Evolutionary conservation across 92 coral and sea anemone genomes (phyloP), one percentile per base, ranked within the genome.

Genomic region (Pocillopora meandrina): DNA sequence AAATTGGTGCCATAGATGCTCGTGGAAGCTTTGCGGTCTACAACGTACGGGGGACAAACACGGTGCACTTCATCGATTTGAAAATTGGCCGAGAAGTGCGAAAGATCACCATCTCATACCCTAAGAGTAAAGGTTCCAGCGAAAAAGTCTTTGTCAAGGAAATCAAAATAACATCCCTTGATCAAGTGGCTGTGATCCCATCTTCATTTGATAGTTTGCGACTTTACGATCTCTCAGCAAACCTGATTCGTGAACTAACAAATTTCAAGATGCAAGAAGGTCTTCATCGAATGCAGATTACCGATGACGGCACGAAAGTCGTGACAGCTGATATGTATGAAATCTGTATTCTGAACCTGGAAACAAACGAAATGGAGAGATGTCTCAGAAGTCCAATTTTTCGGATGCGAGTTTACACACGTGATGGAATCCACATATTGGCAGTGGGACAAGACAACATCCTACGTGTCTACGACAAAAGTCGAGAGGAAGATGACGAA

Each of bases 401-500:
- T 86, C 95, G 95, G 59, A 64, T 87, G 76, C 90, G 87, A 34
- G 80, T 91, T 49, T 86, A 72, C 55, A 94, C 98, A 4, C 91
- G 98, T 21, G 95, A 94, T 82, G 95, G 95, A 2, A 80, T 82
- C 78, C 91, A 85, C 57, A 87, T 92, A 70, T 84, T 94, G 57
- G 62, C 93, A 3, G 77, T 88, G 34, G 92, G 95, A 56, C 91
- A 88, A 36, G 99, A 97, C 73, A 93, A 89, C 67, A 79, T 94
- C 12, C 93, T 97, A 3, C 97, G 98, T 2, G 89, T 95, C 56
- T 97, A 83, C 82, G 99, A 97, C 90, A 93, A 86, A 69, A 82
- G 94, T 35, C 93, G 95, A 61, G 99, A 94, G 65, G 94, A 92
- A 33, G 92, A 85, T 55, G 98, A 95, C 78, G 99, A 97, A 86